Evolutionary conservation across 2,113 vertebrate species (phyloP), one percentile per base, ranked within the genome.

Genomic region (Vireo altiloquus): DNA sequence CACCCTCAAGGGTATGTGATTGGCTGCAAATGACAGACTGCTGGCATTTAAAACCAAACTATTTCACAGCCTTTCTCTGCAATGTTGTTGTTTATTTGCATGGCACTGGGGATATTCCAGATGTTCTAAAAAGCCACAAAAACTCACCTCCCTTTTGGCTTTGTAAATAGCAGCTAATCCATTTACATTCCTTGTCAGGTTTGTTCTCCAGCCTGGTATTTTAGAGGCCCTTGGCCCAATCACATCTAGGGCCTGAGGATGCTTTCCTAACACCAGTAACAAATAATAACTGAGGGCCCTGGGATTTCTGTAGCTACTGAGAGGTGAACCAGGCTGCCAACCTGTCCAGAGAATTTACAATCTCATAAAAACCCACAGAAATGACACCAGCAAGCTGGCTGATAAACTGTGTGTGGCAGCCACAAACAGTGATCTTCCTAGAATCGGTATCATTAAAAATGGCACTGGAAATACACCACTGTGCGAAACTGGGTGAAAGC

Each of bases 111-210:
- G 71, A 71, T 64, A 35, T 44, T 15, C 35, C 78, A 94, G 81
- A 64, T 94, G 61, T 84, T 92, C 65, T 64, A 68, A 87, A 78
- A 89, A 56, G 64, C 71, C 84, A 91, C 31, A 35, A 59, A 87
- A 69, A 1, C 23, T 83, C 69, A 44, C 28, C 44, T 91, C 28
- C 52, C n/a, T 71, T 68, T 68, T 40, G 64, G 78, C 69, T 95
- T 78, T 82, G 35, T 64, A 82, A 92, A 89, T 6, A 78, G 42
- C 42, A 95, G 47, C 25, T 37, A 64, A 89, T 44, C 14, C 9
- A 33, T 87, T 82, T 63, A 24, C 6, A 28, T 11, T 63, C 33
- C 39, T 63, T 39, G 31, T 79, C 39, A 95, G 31, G 28, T 50
- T 64, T 71, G 33, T 49, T 93, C 66, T 90, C 56, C 44, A 63